Evolutionary conservation across 2,113 vertebrate species (phyloP), one percentile per base, ranked within the genome.

Genomic region (Oryzias celebensis): DNA sequence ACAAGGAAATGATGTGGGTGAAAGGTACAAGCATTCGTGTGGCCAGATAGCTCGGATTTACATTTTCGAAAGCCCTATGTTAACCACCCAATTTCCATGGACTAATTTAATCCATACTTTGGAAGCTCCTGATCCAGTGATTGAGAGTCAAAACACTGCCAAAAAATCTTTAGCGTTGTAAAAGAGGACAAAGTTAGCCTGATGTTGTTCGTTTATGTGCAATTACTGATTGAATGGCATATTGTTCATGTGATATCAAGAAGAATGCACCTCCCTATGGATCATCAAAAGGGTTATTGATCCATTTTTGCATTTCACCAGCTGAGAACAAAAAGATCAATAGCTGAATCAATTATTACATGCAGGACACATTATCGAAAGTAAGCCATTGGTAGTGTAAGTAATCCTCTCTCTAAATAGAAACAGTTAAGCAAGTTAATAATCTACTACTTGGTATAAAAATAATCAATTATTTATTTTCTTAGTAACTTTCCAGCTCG

Each of bases 311-410:
- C 68, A 78, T 89, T 84, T 80, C 83, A 82, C 70, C 74, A 67
- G 63, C 70, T 68, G 54, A 67, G 73, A 72, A 77, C 68, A 81
- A 82, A 74, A 58, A 50, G 81, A 36, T 89, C 82, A 72, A 90
- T 90, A 86, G 68, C 53, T 45, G 2, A 70, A 77, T 88, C 82
- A 68, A 85, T 85, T 85, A 60, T 78, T 44, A 74, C 70, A 78
- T 70, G 60, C 67, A 65, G 53, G 59, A 73, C 63, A 72, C 63
- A 65, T 81, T 73, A 85, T 65, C 65, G 81, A 83, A 73, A 45
- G 72, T 69, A 74, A 63, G 28, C 70, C 48, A 22, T 24, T 56
- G 16, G 58, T 72, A 63, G 36, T 2, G 59, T 31, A 1, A 22
- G 18, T 54, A 58, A 73, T 62, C 52, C 70, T 74, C 64, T 47